phyloP scores from a whole-genome alignment of 2,797 vertebrate species.

The Peromyscus nudipes region DNA sequence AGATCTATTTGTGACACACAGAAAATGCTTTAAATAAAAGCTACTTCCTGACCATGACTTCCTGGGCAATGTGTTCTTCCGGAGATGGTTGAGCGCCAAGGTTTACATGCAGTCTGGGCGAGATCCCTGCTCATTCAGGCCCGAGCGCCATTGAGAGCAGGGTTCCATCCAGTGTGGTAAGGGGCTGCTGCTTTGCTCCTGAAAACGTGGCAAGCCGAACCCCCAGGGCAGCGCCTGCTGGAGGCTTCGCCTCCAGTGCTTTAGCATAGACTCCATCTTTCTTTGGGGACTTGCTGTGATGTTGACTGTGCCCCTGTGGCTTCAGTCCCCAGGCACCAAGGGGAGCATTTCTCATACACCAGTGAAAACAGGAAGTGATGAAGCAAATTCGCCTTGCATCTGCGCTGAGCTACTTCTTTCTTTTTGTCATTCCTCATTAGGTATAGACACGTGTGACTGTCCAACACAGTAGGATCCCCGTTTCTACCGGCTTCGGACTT shows the following conservation, averaged over 20 bases:
- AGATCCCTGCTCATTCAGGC: background rate
- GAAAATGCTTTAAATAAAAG: constrained; percentile 87
- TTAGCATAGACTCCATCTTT: background rate
- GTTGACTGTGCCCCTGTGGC: background rate
- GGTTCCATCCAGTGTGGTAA: background rate
- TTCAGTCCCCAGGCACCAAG: background rate
- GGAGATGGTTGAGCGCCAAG: constrained; percentile 68
- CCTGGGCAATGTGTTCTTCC: constrained; percentile 85
- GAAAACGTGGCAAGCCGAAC: background rate
- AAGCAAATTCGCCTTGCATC: constrained; percentile 57
- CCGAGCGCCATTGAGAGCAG: background rate
- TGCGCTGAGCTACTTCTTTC: constrained; percentile 67
- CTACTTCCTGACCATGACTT: constrained; percentile 89
- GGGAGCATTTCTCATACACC: constrained; percentile 72
- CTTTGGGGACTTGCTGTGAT: background rate
- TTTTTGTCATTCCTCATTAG: constrained; percentile 86
- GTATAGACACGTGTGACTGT: constrained; percentile 85
- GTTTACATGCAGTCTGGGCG: constrained; percentile 1
- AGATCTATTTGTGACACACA: constrained; percentile 89
- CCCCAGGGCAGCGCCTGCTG: background rate
- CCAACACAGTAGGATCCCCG: background rate
- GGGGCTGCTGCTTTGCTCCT: background rate
- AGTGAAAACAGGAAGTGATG: constrained; percentile 83
- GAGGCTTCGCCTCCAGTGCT: background rate
- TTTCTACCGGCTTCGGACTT: constrained; percentile 73